phyloP scores from a whole-genome alignment of 2,888 invertebrate genomes.

The Eupithecia inturbata region DNA sequence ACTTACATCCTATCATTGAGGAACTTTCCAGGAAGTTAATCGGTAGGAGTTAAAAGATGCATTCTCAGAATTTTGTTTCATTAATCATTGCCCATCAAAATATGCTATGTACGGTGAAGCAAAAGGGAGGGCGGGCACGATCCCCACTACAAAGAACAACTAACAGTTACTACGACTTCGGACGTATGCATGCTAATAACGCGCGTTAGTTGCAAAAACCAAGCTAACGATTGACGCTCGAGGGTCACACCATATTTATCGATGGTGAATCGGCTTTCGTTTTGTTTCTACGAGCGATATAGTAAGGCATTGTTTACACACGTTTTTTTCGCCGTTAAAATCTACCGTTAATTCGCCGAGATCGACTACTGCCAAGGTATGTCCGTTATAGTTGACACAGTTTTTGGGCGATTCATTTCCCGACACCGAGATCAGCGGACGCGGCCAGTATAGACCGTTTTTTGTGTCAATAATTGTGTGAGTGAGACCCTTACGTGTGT shows the following conservation, averaged over 20 bases:
- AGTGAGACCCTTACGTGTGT: too few relatives aligned
- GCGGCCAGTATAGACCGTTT: too few relatives aligned
- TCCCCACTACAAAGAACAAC: constrained; percentile 20
- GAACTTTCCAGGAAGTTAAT: neutral
- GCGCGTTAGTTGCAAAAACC: neutral
- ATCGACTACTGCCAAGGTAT: too few relatives aligned
- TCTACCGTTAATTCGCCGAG: too few relatives aligned
- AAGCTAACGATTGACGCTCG: neutral
- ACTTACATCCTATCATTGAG: too few relatives aligned
- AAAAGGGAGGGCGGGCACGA: constrained; percentile 21
- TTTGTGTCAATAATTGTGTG: too few relatives aligned
- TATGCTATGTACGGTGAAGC: constrained; percentile 16
- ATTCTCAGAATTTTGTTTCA: neutral
- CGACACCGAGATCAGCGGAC: too few relatives aligned
- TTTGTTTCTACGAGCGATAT: neutral
- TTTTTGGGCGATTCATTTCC: too few relatives aligned
- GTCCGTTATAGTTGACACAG: too few relatives aligned
- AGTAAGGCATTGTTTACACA: too few relatives aligned
- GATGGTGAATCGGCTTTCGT: neutral
- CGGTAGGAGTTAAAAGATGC: neutral
- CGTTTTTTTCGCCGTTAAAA: too few relatives aligned
- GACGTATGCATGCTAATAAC: neutral
- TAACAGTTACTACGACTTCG: constrained; percentile 22
- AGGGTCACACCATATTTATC: neutral
- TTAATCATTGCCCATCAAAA: constrained; percentile 25